Evolutionary conservation across 2,113 vertebrate genomes (phyloP), one percentile per base, ranked within the genome.

Genomic region (Pimephales promelas): DNA sequence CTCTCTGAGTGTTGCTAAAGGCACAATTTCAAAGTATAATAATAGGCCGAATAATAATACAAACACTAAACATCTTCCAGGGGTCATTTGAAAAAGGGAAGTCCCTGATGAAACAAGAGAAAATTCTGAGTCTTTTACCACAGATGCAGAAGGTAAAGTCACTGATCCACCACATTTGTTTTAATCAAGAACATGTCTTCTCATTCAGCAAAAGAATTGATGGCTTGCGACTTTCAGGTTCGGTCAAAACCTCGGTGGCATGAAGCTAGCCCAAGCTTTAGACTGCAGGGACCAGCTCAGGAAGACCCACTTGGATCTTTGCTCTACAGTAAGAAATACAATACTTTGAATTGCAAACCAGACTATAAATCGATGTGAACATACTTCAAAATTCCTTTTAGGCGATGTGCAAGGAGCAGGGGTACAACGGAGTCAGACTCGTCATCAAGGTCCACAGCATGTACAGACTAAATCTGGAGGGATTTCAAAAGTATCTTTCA

Each of bases 181-280:
- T 43, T 40, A 61, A 14, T 77, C 26, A 49, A 24, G 49, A 79
- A 43, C 3, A 36, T 34, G 8, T n/a, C 56, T 62, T 40, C 7
- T 43, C 7, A n/a, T 28, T 18, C 2, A 31, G 5, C 4, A n/a
- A 36, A 10, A 59, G n/a, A 54, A 26, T 45, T 24, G 47, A 34
- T 28, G 24, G 20, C 5, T 77, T 74, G 43, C 77, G 45, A 62
- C 10, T 31, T 59, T 31, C n/a, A 96, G 95, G 80, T 81, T 70
- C 90, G 85, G 11, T 81, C 83, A 7, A 95, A 94, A 86, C 93
- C 93, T 3, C 83, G 87, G 18, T 96, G 95, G 95, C 92, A 93
- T 84, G 91, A 92, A 59, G 83, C 87, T 1, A 66, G 87, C 7
- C 92, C 93, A 4, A 89, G 89, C 0, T 96, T 96, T 85, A 75